phyloP scores from a whole-genome alignment of 1,140 invertebrate species.

The Drosophila bipectinata region DNA sequence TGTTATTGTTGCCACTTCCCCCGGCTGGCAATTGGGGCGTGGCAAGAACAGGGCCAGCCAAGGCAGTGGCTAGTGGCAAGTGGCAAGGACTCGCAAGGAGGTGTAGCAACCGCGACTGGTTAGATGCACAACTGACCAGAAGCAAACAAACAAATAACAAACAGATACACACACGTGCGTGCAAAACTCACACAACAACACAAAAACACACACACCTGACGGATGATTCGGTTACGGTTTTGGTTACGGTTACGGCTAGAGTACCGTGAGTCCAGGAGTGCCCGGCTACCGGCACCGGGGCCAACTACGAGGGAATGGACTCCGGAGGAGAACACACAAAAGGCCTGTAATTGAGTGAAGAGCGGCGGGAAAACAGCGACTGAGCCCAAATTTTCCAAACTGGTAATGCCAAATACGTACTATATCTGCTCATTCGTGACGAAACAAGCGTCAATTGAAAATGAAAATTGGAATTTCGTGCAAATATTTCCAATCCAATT shows the following conservation, averaged over 20 bases:
- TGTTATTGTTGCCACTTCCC: slow-evolving; percentile 55
- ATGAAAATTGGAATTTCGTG: slow-evolving; percentile 74
- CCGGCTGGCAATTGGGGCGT: slow-evolving; percentile 1
- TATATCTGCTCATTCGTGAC: slow-evolving; percentile 23
- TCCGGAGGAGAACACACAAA: slow-evolving; percentile 45
- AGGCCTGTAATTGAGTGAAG: slow-evolving; percentile 76
- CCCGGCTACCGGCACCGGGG: too few species aligned
- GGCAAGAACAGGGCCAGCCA: neutral
- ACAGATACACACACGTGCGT: slow-evolving; percentile 9
- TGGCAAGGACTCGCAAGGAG: slow-evolving; percentile 14
- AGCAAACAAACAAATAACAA: slow-evolving; percentile 49
- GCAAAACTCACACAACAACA: neutral
- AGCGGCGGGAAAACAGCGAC: slow-evolving; percentile 47
- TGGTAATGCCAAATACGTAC: slow-evolving; percentile 12
- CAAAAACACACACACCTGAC: slow-evolving; percentile 35
- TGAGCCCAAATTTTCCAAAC: slow-evolving; percentile 46
- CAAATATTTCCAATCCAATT: slow-evolving; percentile 78
- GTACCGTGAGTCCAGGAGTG: too few species aligned
- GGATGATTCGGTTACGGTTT: slow-evolving; percentile 69
- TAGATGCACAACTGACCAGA: slow-evolving; percentile 42
- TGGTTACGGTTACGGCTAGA: slow-evolving; percentile 64
- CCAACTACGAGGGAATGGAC: slow-evolving; percentile 14
- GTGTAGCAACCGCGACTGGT: neutral
- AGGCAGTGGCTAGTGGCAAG: slow-evolving; percentile 7
- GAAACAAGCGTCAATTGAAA: slow-evolving; percentile 75